Evolutionary conservation across 1,140 invertebrate genomes (phyloP).

Genomic region (Muscidifurax raptorellus): DNA sequence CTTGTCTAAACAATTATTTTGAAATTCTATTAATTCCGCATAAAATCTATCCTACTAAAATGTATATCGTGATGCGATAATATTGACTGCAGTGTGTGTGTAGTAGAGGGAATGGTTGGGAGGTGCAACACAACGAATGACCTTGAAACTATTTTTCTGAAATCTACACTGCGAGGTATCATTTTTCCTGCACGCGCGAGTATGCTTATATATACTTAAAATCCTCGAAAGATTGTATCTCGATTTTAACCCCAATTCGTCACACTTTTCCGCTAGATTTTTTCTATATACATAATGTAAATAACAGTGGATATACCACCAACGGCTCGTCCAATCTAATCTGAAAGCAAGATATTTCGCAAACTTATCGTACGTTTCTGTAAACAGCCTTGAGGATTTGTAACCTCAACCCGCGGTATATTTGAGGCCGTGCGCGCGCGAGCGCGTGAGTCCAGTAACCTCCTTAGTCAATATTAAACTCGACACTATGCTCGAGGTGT

Average conservation of each 20-base stretch:
- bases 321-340: not conserved
- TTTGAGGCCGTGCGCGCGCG: too few relatives aligned
- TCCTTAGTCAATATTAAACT: conserved; percentile 17
- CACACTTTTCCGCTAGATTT: not conserved
- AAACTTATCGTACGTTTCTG: not conserved
- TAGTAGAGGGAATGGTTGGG: not conserved
- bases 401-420: not conserved
- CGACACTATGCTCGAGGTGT: conserved; percentile 13
- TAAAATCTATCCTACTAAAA: not conserved
- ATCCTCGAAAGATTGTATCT: not conserved
- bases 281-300: not conserved
- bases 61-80: not conserved
- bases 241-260: not conserved
- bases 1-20: not conserved
- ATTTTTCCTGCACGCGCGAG: not conserved
- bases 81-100: not conserved
- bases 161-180: not conserved
- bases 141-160: not conserved
- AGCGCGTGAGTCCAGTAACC: conserved; percentile 39
- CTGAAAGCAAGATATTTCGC: not conserved
- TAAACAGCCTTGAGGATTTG: not conserved
- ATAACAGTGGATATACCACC: not conserved
- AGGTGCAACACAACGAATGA: not conserved
- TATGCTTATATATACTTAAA: too few relatives aligned
- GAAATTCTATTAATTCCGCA: not conserved